These are phyloP conservation scores for Linyphia triangularis DNA, from an alignment of 2,888 invertebrate species.

Conservation along the genomic window DNA sequence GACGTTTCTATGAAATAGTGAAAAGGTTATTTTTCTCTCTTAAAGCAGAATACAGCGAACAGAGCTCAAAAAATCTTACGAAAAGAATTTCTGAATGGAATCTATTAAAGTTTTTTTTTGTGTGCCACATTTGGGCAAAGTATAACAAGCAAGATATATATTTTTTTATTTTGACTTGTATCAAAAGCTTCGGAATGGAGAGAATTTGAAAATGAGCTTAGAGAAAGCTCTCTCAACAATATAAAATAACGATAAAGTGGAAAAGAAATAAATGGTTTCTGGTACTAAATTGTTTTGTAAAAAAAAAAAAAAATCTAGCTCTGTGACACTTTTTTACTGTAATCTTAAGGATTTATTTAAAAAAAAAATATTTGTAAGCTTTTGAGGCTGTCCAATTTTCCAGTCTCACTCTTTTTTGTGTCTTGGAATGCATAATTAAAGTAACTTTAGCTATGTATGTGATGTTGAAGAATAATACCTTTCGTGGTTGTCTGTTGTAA, in stretches of 20 bases:
- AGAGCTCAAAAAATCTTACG: neutral
- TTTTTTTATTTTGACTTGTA: neutral
- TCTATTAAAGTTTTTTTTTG: neutral
- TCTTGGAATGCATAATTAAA: too few species aligned
- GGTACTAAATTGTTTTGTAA: neutral
- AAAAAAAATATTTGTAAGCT: neutral
- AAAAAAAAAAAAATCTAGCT: neutral
- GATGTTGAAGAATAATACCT: too few species aligned
- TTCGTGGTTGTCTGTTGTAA: too few species aligned
- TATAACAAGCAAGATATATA: slow-evolving; percentile 4
- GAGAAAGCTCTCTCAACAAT: neutral
- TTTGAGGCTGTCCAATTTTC: neutral
- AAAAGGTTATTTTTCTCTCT: neutral
- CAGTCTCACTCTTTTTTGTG: neutral
- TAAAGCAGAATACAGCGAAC: neutral
- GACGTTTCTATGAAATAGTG: slow-evolving; percentile 56
- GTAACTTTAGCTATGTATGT: too few species aligned
- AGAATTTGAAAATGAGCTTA: neutral
- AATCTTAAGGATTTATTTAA: neutral
- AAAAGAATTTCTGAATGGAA: slow-evolving; percentile 8
- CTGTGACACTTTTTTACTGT: neutral
- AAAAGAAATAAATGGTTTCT: neutral
- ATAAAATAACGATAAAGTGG: neutral
- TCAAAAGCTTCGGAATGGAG: neutral
- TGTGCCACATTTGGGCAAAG: neutral